phyloP scores from a whole-genome alignment of 2,888 invertebrate genomes.

The Drosophila longiperda region DNA sequence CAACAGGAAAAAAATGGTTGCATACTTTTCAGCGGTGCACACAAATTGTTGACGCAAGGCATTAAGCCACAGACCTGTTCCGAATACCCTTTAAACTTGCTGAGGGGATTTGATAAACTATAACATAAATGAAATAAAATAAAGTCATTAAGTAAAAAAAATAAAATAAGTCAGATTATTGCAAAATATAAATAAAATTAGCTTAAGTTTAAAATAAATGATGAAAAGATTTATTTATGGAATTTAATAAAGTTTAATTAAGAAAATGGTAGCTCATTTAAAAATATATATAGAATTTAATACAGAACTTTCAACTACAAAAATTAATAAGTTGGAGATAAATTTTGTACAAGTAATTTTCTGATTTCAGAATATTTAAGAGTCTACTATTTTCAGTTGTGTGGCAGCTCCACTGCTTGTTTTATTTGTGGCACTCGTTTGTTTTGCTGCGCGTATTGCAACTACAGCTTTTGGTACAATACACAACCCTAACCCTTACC shows the following conservation, averaged over 20 bases:
- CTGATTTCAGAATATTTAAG: background rate
- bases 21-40: conserved; percentile 61
- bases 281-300: background rate
- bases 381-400: background rate
- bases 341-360: background rate
- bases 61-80: conserved; percentile 61
- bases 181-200: background rate
- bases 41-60: conserved; percentile 82
- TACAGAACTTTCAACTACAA: background rate
- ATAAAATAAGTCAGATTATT: background rate
- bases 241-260: background rate
- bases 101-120: background rate
- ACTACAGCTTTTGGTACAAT: conserved; percentile 44
- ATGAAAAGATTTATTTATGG: background rate
- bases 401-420: background rate
- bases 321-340: background rate
- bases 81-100: conserved; percentile 32
- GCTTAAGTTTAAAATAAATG: background rate
- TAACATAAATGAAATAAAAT: background rate
- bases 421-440: conserved; percentile 25
- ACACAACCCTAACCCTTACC: conserved; percentile 20
- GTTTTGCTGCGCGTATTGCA: conserved; percentile 48
- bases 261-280: background rate
- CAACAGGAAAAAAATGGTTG: conserved; percentile 54
- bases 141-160: background rate